A percentile compares a stretch with the other conserved stretches of the same genome.
phyloP scores from a whole-genome alignment of 1,140 invertebrate genomes.

The Atta cephalotes region DNA sequence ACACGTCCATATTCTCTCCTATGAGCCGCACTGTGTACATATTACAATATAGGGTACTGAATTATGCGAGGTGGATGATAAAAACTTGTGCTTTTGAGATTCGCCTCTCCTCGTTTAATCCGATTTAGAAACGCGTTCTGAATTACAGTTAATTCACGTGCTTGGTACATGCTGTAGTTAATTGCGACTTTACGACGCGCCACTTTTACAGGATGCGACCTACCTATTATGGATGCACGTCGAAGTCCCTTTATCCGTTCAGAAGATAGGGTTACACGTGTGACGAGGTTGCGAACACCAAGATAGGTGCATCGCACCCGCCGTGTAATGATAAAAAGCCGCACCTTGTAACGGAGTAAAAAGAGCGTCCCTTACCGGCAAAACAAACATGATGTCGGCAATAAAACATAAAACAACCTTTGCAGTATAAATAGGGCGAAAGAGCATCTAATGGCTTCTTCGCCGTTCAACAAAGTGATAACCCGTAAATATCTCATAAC shows the following conservation, averaged over 20 bases:
- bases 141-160: slow-evolving; percentile 39
- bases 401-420: slow-evolving; percentile 59
- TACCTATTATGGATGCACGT: slow-evolving; percentile 44
- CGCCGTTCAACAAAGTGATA: slow-evolving; percentile 10
- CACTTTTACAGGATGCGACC: slow-evolving; percentile 15
- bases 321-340: slow-evolving; percentile 56
- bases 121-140: slow-evolving; percentile 31
- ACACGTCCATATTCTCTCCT: neutral
- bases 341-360: slow-evolving; percentile 40
- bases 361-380: slow-evolving; percentile 57
- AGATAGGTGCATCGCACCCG: slow-evolving; percentile 54
- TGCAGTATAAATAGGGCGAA: slow-evolving; percentile 54
- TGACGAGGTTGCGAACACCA: slow-evolving; percentile 30
- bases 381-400: slow-evolving; percentile 58
- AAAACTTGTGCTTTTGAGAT: neutral
- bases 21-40: neutral
- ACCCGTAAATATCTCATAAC: slow-evolving; percentile 35
- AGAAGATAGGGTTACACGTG: slow-evolving; percentile 48
- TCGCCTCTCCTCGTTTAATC: slow-evolving; percentile 19
- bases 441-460: slow-evolving; percentile 36
- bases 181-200: slow-evolving; percentile 21
- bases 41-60: slow-evolving; percentile 19
- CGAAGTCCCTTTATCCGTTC: slow-evolving; percentile 42
- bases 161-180: slow-evolving; percentile 7
- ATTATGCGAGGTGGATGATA: neutral